A percentile compares a stretch with the other conserved stretches of the same genome.
Conservation (phyloP, 2,888 invertebrate genomes). For the Drosophila neotestacea region DNA sequence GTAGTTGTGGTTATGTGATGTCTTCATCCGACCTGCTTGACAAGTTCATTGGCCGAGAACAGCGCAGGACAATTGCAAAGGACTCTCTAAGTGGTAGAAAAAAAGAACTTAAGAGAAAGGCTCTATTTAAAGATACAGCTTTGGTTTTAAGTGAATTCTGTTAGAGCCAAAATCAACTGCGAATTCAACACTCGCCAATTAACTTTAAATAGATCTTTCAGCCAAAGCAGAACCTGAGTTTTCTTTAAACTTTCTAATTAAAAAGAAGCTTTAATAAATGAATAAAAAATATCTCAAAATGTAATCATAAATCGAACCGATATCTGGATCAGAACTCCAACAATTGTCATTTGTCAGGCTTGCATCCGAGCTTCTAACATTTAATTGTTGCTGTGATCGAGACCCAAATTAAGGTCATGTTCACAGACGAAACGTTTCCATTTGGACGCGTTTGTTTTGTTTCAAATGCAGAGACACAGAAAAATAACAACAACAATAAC, state of each 20-base stretch:
- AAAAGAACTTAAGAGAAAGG: neutral
- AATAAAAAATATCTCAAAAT: no score
- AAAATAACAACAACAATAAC: constrained; percentile 37
- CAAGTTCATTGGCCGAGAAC: constrained; percentile 71
- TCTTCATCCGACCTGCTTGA: constrained; percentile 44
- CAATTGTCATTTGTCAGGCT: no score
- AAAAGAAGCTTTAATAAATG: no score
- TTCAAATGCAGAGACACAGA: constrained; percentile 28
- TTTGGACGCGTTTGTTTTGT: constrained; percentile 54
- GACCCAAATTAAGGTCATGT: constrained; percentile 62
- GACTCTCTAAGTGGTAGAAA: constrained; percentile 8
- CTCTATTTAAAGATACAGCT: neutral
- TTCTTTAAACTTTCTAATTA: no score
- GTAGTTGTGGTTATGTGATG: constrained; percentile 56
- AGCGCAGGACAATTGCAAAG: constrained; percentile 21
- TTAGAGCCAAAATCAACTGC: neutral
- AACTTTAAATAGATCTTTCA: no score
- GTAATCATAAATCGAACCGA: no score
- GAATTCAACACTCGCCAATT: neutral
- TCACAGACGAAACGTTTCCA: constrained; percentile 56
- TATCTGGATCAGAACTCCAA: no score
- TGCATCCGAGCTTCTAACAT: neutral
- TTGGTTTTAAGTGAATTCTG: neutral
- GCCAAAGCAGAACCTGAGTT: no score
- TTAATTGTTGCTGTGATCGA: constrained; percentile 16